Conservation (phyloP, 2,888 invertebrate genomes). For the Tetranychus truncatus region DNA sequence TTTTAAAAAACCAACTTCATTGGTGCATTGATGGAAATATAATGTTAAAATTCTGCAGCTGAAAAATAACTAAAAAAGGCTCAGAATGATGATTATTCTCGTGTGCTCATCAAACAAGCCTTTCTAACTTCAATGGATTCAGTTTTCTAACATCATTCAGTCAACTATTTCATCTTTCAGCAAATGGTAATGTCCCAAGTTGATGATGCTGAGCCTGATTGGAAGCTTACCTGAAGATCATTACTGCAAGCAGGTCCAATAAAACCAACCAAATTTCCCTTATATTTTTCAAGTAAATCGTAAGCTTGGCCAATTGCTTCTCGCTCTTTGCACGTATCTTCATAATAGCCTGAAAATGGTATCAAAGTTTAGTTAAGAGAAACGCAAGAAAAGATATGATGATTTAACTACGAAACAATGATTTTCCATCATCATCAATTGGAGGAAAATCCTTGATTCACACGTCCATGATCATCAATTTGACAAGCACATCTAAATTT, state of each 20-base stretch:
- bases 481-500: no score
- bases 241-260: slow-evolving; percentile 28
- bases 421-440: no score
- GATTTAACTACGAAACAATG: not conserved
- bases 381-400: not conserved
- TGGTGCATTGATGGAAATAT: no score
- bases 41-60: no score
- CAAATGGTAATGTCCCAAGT: not conserved
- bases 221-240: slow-evolving; percentile 23
- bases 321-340: slow-evolving; percentile 23
- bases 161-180: no score
- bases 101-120: not conserved
- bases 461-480: no score
- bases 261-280: slow-evolving; percentile 21
- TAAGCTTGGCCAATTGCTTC: slow-evolving; percentile 24
- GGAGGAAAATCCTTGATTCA: no score
- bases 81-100: not conserved
- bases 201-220: not conserved
- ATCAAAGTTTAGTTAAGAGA: not conserved
- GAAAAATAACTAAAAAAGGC: not conserved
- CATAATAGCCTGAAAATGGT: slow-evolving; percentile 23
- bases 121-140: no score
- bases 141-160: no score
- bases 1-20: no score
- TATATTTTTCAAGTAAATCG: slow-evolving; percentile 20